These are phyloP conservation scores for Drosophila lini DNA, from an alignment of 1,140 invertebrate species.

Conservation along the genomic window DNA sequence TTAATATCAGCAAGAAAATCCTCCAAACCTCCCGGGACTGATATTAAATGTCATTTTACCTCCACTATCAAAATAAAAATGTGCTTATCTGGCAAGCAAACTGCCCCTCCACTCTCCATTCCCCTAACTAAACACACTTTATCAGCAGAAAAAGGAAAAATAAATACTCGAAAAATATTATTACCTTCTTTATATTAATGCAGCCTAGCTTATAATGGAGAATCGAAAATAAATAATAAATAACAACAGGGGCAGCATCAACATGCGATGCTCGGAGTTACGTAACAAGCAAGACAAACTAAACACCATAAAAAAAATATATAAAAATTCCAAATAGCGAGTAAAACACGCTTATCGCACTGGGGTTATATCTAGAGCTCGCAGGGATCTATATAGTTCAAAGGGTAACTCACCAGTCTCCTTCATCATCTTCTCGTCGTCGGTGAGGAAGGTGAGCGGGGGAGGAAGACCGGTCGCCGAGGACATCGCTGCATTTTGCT, in stretches of 20 bases:
- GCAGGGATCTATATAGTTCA: not conserved
- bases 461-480: conserved; percentile 67
- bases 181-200: conserved; percentile 1
- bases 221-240: conserved; percentile 13
- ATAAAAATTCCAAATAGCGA: conserved; percentile 23
- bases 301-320: conserved; percentile 27
- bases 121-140: conserved; percentile 23
- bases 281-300: conserved; percentile 23
- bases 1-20: conserved; percentile 12
- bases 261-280: conserved; percentile 25
- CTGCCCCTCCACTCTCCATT: not conserved
- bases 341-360: conserved; percentile 38
- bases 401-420: conserved; percentile 88
- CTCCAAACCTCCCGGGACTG: conserved; percentile 1
- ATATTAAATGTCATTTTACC: conserved; percentile 31
- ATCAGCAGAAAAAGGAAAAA: conserved; percentile 35
- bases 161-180: conserved; percentile 17
- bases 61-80: conserved; percentile 43
- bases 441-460: conserved; percentile 89
- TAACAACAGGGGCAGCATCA: conserved; percentile 22
- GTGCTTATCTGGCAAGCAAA: conserved; percentile 44
- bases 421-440: conserved; percentile 91
- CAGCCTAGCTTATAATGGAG: not conserved
- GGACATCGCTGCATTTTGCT: conserved; percentile 75
- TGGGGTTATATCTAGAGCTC: conserved; percentile 5